These are phyloP conservation scores for Drosophila hamatofila DNA, from an alignment of 2,888 invertebrate species.

Conservation along the genomic window DNA sequence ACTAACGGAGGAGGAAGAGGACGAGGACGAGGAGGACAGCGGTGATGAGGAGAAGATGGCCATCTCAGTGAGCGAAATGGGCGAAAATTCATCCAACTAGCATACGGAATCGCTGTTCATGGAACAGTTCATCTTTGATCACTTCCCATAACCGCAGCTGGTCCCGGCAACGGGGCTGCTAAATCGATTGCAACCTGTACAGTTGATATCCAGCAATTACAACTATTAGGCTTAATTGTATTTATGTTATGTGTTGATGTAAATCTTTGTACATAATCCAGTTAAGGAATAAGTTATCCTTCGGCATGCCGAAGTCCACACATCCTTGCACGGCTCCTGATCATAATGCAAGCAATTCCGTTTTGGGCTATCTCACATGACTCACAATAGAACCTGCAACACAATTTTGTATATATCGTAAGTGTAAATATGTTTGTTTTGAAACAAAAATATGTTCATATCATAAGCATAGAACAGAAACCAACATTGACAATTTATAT, in stretches of 20 bases:
- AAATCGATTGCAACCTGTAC: conserved; percentile 31
- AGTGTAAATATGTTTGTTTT: conserved; percentile 1
- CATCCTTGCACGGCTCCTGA: conserved; percentile 25
- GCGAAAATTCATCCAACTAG: conserved; percentile 84
- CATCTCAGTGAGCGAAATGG: conserved; percentile 82
- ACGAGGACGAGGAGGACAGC: conserved; percentile 73
- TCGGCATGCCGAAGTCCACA: conserved; percentile 44
- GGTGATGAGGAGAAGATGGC: conserved; percentile 84
- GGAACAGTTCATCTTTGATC: conserved; percentile 84
- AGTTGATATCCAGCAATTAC: conserved; percentile 15
- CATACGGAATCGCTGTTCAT: conserved; percentile 85
- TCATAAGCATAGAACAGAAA: neutral
- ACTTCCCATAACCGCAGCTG: conserved; percentile 76
- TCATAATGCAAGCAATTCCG: neutral
- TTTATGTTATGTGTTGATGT: conserved; percentile 41
- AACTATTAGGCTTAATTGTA: conserved; percentile 27
- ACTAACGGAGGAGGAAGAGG: conserved; percentile 74
- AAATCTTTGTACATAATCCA: conserved; percentile 52
- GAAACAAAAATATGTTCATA: conserved; percentile 3
- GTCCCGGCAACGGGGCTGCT: conserved; percentile 31
- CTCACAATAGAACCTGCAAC: neutral
- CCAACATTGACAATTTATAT: neutral
- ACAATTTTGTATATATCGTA: neutral
- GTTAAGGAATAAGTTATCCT: conserved; percentile 41
- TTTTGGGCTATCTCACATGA: neutral